phyloP scores from a whole-genome alignment of 2,113 vertebrate genomes.

The Carassius auratus region DNA sequence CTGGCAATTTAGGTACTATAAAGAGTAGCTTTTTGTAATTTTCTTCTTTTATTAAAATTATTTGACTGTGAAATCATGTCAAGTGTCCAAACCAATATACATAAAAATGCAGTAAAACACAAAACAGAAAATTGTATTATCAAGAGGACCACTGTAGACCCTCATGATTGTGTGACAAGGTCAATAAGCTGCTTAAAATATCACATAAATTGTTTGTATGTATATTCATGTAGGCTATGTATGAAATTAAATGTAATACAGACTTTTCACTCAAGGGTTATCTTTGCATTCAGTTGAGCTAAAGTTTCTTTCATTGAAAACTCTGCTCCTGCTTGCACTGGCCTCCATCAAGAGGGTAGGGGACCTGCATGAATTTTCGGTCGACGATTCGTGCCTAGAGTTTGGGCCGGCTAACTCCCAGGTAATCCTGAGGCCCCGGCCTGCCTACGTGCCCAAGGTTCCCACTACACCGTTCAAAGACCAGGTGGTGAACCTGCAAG shows the following conservation, averaged over 20 bases:
- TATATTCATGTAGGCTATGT: background rate
- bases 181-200: background rate
- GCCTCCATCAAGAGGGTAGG: too few relatives aligned
- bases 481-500: too few relatives aligned
- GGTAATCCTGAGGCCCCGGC: too few relatives aligned
- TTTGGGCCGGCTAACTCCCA: too few relatives aligned
- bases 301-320: too few relatives aligned
- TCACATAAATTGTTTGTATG: background rate
- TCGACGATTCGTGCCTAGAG: too few relatives aligned
- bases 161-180: background rate
- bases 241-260: background rate
- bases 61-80: background rate
- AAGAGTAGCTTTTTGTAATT: background rate
- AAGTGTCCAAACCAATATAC: background rate
- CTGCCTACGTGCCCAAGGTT: too few relatives aligned
- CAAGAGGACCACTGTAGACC: background rate
- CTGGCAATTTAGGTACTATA: constrained; percentile 57
- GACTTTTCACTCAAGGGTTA: background rate
- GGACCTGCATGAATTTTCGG: too few relatives aligned
- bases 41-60: background rate
- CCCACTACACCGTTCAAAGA: too few relatives aligned
- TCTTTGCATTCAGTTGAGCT: too few relatives aligned
- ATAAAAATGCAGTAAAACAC: background rate
- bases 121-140: background rate
- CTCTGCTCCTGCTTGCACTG: too few relatives aligned